phyloP scores from a whole-genome alignment of 1,140 invertebrate species.

The Drosophila baimaii region DNA sequence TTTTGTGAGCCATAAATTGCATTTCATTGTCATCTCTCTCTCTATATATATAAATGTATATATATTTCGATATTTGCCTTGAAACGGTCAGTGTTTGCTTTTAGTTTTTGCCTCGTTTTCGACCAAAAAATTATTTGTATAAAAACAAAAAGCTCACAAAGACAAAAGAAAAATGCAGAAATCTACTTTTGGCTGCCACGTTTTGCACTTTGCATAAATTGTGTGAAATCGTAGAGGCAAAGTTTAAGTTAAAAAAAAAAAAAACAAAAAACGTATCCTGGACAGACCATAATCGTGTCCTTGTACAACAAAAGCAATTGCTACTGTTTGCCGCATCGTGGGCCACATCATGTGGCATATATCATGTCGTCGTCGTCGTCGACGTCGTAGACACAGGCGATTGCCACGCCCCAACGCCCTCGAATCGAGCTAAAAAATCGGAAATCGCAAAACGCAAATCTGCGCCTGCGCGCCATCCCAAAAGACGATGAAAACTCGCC shows the following conservation, averaged over 20 bases:
- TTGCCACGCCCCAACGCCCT: conserved; percentile 68
- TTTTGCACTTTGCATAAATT: conserved; percentile 82
- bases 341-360: conserved; percentile 78
- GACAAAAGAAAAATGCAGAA: conserved; percentile 48
- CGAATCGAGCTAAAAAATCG: conserved; percentile 34
- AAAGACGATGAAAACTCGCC: conserved; percentile 9
- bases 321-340: conserved; percentile 80
- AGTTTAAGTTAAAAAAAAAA: background rate
- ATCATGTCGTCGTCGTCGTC: conserved; percentile 66
- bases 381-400: conserved; percentile 50
- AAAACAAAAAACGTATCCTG: conserved; percentile 27
- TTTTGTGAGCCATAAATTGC: conserved; percentile 50
- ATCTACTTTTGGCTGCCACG: conserved; percentile 56
- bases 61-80: conserved; percentile 35
- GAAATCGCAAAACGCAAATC: conserved; percentile 36
- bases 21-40: conserved; percentile 38
- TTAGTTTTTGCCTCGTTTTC: background rate
- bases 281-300: conserved; percentile 69
- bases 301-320: conserved; percentile 84
- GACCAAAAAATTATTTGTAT: conserved; percentile 58
- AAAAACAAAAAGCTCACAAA: conserved; percentile 45
- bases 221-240: conserved; percentile 33
- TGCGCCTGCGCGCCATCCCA: conserved; percentile 48
- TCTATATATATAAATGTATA: background rate
- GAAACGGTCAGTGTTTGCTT: conserved; percentile 27